Conservation (phyloP, 1,140 invertebrate genomes). For the Drosophila suzukii region DNA sequence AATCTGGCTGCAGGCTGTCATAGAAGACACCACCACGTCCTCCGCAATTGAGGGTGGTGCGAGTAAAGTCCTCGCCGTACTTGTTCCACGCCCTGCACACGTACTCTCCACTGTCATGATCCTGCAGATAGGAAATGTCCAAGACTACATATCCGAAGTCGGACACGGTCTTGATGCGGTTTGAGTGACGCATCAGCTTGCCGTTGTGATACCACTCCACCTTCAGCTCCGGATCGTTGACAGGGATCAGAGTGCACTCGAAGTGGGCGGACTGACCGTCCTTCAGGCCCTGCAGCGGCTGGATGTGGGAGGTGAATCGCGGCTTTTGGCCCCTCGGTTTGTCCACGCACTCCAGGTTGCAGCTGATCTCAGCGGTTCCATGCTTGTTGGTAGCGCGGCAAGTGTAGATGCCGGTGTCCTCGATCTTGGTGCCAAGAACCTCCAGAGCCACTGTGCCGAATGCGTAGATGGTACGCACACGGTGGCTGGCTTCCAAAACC, state of each 20-base stretch:
- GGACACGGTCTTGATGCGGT: constrained; percentile 96
- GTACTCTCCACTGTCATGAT: constrained; percentile 97
- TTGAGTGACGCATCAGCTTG: constrained; percentile 93
- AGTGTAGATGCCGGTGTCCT: constrained; percentile 94
- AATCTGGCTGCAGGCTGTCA: constrained; percentile 97
- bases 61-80: constrained; percentile 95
- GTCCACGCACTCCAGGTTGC: constrained; percentile 93
- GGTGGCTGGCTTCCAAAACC: constrained; percentile 93
- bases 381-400: constrained; percentile 95
- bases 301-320: constrained; percentile 94
- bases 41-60: constrained; percentile 92
- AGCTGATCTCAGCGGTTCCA: constrained; percentile 94
- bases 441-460: constrained; percentile 98
- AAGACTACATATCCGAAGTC: constrained; percentile 98
- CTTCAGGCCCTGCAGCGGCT: constrained; percentile 93
- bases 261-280: constrained; percentile 97
- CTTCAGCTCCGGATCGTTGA: constrained; percentile 96
- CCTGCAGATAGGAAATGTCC: constrained; percentile 97
- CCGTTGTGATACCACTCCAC: constrained; percentile 99
- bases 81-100: constrained; percentile 95
- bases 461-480: constrained; percentile 95
- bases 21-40: constrained; percentile 95
- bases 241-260: constrained; percentile 95
- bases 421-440: constrained; percentile 94
- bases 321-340: constrained; percentile 93